phyloP scores from a whole-genome alignment of 1,140 invertebrate genomes.

The Conus betulinus region DNA sequence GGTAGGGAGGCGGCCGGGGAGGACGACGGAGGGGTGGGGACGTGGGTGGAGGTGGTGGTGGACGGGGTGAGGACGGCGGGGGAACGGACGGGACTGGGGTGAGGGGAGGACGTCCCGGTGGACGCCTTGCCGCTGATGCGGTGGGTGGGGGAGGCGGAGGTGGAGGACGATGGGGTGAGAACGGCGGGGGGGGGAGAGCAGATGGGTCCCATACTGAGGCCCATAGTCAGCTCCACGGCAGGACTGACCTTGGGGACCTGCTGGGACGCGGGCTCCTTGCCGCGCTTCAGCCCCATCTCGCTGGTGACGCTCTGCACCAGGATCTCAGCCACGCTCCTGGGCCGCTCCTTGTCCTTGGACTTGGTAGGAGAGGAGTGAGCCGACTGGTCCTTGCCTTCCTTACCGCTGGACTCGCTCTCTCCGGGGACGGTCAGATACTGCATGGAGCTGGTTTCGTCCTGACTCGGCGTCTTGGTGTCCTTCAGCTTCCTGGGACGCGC shows the following conservation, averaged over 20 bases:
- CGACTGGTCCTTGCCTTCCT: constrained; percentile 29
- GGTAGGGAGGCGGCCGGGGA: background rate
- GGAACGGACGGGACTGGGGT: background rate
- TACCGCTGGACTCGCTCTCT: constrained; percentile 17
- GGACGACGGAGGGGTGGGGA: background rate
- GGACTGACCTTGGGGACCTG: background rate
- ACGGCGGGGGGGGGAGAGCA: background rate
- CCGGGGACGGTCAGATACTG: constrained; percentile 44
- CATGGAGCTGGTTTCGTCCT: constrained; percentile 46
- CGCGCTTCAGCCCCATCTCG: constrained; percentile 22
- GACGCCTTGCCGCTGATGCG: too few species aligned
- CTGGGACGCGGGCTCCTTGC: background rate
- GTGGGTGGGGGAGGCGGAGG: background rate
- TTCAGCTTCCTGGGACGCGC: constrained; percentile 39
- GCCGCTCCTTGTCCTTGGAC: background rate
- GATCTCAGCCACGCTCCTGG: constrained; percentile 30
- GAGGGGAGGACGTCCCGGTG: background rate
- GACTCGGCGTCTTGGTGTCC: constrained; percentile 38
- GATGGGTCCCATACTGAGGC: background rate
- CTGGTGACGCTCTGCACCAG: constrained; percentile 17
- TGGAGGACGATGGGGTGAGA: background rate
- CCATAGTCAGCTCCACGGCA: background rate
- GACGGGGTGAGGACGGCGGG: background rate
- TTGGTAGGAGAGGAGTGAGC: constrained; percentile 34
- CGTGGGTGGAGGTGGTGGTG: background rate